Conservation (phyloP, 2,113 vertebrate species). For the Butastur rufipennis region DNA sequence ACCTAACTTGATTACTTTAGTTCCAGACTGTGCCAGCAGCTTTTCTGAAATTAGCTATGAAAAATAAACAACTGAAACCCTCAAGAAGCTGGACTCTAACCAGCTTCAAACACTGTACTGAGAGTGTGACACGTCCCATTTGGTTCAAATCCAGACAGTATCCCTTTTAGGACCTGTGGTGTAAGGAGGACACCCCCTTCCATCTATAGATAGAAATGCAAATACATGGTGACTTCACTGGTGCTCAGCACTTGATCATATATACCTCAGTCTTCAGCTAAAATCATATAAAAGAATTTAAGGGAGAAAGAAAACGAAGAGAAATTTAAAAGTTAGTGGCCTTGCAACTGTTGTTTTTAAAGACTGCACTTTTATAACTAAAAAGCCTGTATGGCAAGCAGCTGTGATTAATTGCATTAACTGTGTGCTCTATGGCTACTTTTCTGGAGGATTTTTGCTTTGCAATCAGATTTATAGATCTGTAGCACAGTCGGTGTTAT, state of each 20-base stretch:
- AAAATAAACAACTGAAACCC: background rate
- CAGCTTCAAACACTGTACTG: background rate
- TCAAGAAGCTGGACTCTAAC: background rate
- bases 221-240: background rate
- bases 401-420: background rate
- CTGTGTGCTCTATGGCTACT: background rate
- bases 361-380: background rate
- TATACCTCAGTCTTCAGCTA: background rate
- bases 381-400: background rate
- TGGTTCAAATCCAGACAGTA: background rate
- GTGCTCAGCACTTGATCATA: background rate
- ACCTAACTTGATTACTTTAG: background rate
- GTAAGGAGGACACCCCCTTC: background rate
- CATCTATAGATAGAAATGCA: background rate
- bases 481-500: background rate
- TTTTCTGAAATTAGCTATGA: background rate
- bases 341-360: background rate
- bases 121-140: background rate
- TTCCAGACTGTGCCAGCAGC: background rate
- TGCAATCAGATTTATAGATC: background rate
- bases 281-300: background rate
- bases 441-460: background rate
- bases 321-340: background rate
- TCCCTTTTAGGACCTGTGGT: background rate
- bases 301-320: background rate